Percentiles rank a stretch among this genome's conserved stretches.
phyloP scores from a whole-genome alignment of 2,888 invertebrate species.

The Leistus spinibarbis region DNA sequence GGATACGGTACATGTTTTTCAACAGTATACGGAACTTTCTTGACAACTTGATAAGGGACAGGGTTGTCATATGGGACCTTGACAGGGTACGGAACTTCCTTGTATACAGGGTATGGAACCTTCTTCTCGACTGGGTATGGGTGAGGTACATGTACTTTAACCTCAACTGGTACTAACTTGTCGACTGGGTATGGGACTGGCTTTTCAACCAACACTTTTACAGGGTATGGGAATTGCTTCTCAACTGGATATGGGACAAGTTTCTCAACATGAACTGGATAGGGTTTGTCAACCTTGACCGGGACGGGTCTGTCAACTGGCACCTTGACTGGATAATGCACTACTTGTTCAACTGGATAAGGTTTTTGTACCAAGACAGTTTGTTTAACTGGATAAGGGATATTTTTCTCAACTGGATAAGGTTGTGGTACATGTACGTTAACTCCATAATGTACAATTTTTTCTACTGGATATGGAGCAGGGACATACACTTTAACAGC shows the following conservation, averaged over 20 bases:
- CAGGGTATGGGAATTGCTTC: slow-evolving; percentile 62
- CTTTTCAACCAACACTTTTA: slow-evolving; percentile 68
- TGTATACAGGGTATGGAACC: slow-evolving; percentile 71
- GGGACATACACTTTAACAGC: slow-evolving; percentile 76
- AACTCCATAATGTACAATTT: slow-evolving; percentile 70
- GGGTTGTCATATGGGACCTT: slow-evolving; percentile 74
- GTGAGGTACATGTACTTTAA: slow-evolving; percentile 69
- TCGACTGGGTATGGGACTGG: slow-evolving; percentile 74
- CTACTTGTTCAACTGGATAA: slow-evolving; percentile 72
- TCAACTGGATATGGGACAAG: slow-evolving; percentile 68
- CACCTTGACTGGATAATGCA: slow-evolving; percentile 71
- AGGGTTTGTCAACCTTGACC: slow-evolving; percentile 66
- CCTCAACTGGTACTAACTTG: slow-evolving; percentile 72
- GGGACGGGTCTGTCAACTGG: slow-evolving; percentile 69
- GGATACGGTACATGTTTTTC: slow-evolving; percentile 64
- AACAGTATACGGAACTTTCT: slow-evolving; percentile 66
- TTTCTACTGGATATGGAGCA: slow-evolving; percentile 73
- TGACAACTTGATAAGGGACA: slow-evolving; percentile 68
- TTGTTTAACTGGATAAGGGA: slow-evolving; percentile 71
- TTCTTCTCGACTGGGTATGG: slow-evolving; percentile 68
- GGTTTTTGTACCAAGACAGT: slow-evolving; percentile 72
- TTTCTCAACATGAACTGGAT: slow-evolving; percentile 72
- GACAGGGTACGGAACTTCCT: slow-evolving; percentile 72
- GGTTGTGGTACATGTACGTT: slow-evolving; percentile 72
- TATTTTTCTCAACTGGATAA: slow-evolving; percentile 70